Base-by-base conservation (phyloP, 1,140 invertebrate genomes). In the Maniola jurtina region DNA sequence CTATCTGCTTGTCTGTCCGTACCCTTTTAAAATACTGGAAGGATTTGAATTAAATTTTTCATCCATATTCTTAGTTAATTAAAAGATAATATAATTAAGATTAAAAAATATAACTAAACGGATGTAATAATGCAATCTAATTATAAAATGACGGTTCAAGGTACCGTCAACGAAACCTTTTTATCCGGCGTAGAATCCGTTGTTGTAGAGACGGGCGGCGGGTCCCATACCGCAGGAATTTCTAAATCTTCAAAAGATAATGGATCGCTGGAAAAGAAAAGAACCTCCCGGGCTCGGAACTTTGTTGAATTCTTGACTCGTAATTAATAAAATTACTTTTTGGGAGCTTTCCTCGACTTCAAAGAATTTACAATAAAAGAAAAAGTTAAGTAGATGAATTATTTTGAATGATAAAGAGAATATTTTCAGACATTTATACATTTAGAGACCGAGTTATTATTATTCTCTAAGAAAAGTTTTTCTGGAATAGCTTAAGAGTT, bases 251-350 rank as follows among this genome's bases (percentile, higher is more conserved):
- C 83, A 88, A 89, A 90, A 90, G 88, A 90, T 90, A 90, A 90
- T 90, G 85, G 86, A 86, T 89, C 84, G 84, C 81, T 82, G 72
- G 73, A 79, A 86, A 87, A 88, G 84, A 89, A 88, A 89, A 86
- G 86, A 82, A 87, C 83, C 85, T 83, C 81, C 81, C 83, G 76
- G 79, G 75, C 84, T 81, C 75, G 83, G 85, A 89, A 89, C 86
- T 89, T 89, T 86, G 85, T 85, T 87, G 88, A 88, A 90, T 90
- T 90, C 84, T 83, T 90, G 88, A 88, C 88, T 90, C 83, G 86
- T 90, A 90, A 90, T 90, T 90, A 90, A 90, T 90, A 90, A 90
- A 90, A 90, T 90, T 90, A 90, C 88, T 90, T 90, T 89, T 90
- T 90, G 86, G 88, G 78, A 89, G 88, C 88, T 89, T 87, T 90